A percentile compares a stretch with the other conserved stretches of the same genome.
Evolutionary conservation across 2,113 vertebrate genomes (phyloP).

Genomic region (Chitala chitala): DNA sequence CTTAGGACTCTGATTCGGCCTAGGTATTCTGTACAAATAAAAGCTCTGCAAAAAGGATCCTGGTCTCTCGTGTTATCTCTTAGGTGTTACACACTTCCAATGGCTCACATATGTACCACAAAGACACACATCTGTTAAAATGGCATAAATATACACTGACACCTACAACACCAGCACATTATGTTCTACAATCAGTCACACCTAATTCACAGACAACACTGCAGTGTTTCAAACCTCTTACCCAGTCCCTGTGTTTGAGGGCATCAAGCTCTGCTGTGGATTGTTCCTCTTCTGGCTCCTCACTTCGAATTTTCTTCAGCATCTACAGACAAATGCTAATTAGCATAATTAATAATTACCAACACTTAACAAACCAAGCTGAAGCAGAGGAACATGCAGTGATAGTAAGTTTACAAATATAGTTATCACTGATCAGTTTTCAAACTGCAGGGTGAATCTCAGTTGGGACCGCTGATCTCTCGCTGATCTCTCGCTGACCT

Average conservation of each 20-base stretch:
- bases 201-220: background rate
- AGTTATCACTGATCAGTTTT: background rate
- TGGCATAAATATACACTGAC: background rate
- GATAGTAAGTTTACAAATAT: too few relatives aligned
- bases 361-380: background rate
- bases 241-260: conserved; percentile 88
- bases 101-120: too few relatives aligned
- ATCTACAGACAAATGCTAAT: conserved; percentile 61
- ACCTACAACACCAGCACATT: conserved; percentile 20
- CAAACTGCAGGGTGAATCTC: too few relatives aligned
- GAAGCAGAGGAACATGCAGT: too few relatives aligned
- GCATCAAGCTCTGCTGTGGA: conserved; percentile 68
- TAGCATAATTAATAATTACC: background rate
- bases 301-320: conserved; percentile 78
- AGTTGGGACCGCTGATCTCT: too few relatives aligned
- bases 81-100: too few relatives aligned
- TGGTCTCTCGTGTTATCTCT: too few relatives aligned
- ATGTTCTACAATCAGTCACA: background rate
- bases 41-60: too few relatives aligned
- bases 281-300: conserved; percentile 60
- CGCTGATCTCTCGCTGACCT: too few relatives aligned
- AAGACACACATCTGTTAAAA: too few relatives aligned
- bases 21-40: too few relatives aligned
- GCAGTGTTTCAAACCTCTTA: conserved; percentile 41
- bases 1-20: too few relatives aligned